Percentiles rank a stretch among this genome's conserved stretches.
phyloP scores from a whole-genome alignment of 1,140 invertebrate species.

The Bombus soroeensis region DNA sequence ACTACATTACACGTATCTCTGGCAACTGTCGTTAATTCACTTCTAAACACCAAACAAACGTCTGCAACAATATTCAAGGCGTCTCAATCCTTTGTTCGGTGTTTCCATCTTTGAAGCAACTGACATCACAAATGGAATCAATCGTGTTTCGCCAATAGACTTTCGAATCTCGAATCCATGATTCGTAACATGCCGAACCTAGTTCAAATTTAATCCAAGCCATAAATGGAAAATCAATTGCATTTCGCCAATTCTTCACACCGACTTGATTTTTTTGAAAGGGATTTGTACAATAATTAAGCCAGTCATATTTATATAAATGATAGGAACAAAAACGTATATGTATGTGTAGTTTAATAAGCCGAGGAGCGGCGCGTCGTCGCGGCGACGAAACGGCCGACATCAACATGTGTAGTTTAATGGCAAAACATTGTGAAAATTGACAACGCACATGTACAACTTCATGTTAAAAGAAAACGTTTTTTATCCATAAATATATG shows the following conservation, averaged over 20 bases:
- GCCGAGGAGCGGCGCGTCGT: no score
- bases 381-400: no score
- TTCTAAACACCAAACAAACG: conserved; percentile 38
- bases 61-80: conserved; percentile 51
- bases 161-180: neutral
- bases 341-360: no score
- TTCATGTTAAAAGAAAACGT: neutral
- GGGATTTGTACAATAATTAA: neutral
- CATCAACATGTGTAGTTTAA: neutral
- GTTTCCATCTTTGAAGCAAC: neutral
- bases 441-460: no score
- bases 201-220: no score
- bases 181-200: neutral
- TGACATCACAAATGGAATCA: conserved; percentile 3
- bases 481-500: neutral
- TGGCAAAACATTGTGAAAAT: neutral
- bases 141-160: neutral
- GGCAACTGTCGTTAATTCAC: conserved; percentile 56
- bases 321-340: neutral
- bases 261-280: neutral
- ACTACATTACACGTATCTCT: conserved; percentile 17
- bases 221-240: no score
- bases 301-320: neutral
- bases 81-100: conserved; percentile 24
- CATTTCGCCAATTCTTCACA: no score